These are phyloP conservation scores for Belonocnema kinseyi DNA, from an alignment of 1,140 invertebrate genomes.

Conservation along the genomic window DNA sequence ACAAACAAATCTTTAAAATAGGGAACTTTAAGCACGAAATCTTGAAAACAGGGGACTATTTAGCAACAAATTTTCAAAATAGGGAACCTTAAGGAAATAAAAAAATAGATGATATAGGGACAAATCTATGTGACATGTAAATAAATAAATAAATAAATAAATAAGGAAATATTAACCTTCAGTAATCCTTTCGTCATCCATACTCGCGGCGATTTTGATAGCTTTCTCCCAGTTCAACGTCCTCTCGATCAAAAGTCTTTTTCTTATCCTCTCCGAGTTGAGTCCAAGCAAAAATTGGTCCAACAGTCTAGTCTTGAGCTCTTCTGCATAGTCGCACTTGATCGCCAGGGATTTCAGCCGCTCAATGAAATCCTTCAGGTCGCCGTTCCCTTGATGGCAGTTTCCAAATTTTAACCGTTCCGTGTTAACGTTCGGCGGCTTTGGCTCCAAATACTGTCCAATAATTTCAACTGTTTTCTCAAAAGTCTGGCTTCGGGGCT, in stretches of 20 bases:
- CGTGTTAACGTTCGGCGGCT: neutral
- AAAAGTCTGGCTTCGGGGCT: neutral
- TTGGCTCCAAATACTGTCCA: neutral
- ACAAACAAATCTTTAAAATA: too few species aligned
- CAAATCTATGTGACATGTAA: too few species aligned
- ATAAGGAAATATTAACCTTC: neutral
- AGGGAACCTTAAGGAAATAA: too few species aligned
- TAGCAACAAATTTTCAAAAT: too few species aligned
- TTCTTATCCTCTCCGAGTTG: constrained; percentile 1
- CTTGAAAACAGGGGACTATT: too few species aligned
- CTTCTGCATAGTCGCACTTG: neutral
- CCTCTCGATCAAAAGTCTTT: neutral
- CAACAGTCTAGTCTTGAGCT: neutral
- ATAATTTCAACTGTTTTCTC: neutral
- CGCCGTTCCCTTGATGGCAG: neutral
- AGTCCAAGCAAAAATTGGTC: constrained; percentile 16
- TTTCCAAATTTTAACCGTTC: constrained; percentile 1
- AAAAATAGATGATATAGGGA: too few species aligned
- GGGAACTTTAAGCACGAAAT: too few species aligned
- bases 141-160: neutral
- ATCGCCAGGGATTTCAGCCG: neutral
- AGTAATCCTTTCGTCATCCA: neutral
- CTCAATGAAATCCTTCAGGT: neutral
- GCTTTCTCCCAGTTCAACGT: neutral
- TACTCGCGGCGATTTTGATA: neutral